Conservation (phyloP, 2,888 invertebrate species). For the Deroplatys truncata region DNA sequence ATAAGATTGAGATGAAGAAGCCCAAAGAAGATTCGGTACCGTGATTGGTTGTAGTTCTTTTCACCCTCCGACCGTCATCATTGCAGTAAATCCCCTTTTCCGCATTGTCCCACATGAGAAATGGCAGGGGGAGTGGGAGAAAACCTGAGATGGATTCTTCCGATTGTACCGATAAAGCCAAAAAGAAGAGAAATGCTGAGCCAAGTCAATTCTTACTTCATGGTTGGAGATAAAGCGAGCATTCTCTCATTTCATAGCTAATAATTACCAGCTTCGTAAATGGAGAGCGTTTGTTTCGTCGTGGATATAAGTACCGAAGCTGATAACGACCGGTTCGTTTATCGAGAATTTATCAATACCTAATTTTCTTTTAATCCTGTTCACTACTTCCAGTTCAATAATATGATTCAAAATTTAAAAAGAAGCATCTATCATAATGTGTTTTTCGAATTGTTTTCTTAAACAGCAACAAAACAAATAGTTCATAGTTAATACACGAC, state of each 20-base stretch:
- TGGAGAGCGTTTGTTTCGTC: no score
- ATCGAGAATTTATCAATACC: no score
- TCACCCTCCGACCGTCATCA: not conserved
- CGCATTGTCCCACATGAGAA: not conserved
- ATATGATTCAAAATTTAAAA: no score
- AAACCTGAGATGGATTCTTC: not conserved
- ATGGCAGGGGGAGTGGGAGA: not conserved
- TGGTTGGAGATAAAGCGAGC: not conserved
- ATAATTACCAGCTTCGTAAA: not conserved
- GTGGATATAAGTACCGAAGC: no score
- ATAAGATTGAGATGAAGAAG: not conserved
- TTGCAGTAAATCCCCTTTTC: not conserved
- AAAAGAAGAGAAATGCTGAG: not conserved
- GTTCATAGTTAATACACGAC: no score
- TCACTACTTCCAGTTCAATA: no score
- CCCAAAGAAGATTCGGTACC: not conserved
- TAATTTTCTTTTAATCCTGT: no score
- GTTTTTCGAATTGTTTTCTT: no score
- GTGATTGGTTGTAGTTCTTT: not conserved
- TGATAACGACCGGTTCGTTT: no score
- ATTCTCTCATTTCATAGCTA: not conserved
- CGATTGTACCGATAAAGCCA: not conserved
- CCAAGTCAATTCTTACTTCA: not conserved
- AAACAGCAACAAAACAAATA: no score
- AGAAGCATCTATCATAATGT: no score